These are phyloP conservation scores for Myotis yumanensis DNA, from an alignment of 2,113 vertebrate genomes.

Conservation along the genomic window DNA sequence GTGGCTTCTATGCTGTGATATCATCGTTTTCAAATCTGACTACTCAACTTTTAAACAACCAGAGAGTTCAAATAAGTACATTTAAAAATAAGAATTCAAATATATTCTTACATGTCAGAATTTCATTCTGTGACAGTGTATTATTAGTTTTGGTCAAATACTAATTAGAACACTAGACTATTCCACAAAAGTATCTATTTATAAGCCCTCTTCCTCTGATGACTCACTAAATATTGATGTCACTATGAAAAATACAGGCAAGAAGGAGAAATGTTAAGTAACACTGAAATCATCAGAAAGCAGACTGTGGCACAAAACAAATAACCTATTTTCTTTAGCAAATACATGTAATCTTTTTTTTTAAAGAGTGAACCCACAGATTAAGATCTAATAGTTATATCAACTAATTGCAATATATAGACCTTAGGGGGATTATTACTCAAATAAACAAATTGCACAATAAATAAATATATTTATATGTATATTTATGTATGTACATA, in stretches of 20 bases:
- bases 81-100: constrained; percentile 30
- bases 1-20: neutral
- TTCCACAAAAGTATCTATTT: neutral
- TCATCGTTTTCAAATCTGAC: neutral
- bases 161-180: neutral
- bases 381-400: neutral
- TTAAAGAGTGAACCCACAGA: neutral
- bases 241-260: neutral
- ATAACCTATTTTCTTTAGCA: constrained; percentile 3
- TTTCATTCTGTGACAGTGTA: neutral
- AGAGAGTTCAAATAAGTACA: neutral
- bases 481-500: neutral
- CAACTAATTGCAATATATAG: neutral
- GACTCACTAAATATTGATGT: neutral
- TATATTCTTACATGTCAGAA: neutral
- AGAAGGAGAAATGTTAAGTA: neutral
- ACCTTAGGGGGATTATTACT: neutral
- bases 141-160: neutral
- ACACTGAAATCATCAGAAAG: neutral
- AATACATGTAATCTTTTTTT: neutral
- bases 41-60: neutral
- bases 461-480: neutral
- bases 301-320: neutral
- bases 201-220: neutral
- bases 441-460: neutral